Evolutionary conservation across 2,888 invertebrate genomes (phyloP), one percentile per base, ranked within the genome.

Genomic region (Sclerodermus sp.): DNA sequence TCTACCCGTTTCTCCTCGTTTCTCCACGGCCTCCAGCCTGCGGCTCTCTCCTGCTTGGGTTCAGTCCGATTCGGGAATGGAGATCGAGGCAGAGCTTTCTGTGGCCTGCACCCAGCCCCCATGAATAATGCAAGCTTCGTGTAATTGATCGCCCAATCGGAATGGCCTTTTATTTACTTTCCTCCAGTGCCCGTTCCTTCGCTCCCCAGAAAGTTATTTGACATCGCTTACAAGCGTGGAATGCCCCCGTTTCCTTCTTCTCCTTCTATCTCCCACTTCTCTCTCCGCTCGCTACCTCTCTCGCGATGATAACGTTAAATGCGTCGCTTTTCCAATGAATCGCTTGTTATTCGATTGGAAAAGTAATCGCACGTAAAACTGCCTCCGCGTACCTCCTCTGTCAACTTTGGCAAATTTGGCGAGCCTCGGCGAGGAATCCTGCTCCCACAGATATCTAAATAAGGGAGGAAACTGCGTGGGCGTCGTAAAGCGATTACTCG

Each of bases 121-220:
- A 76, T 76, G 76, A 76, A 76, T 76, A 76, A 76, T 76, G 76
- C 74, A 76, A 66, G 62, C 71, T 64, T 66, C 64, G 74, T 74
- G 76, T 76, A 76, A 76, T 76, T 76, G 76, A 76, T 76, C 76
- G 73, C 68, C 76, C 76, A 76, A 76, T 76, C 71, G 76, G 76
- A 76, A 76, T 74, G 73, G 74, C 76, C 75, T 74, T 76, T 75
- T 76, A 76, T 76, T 76, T 76, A 76, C 76, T 74, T 74, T 74
- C 69, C 71, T 73, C 69, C 71, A 62, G 68, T 74, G 63, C 57
- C 63, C 68, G 67, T 64, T 67, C 67, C 63, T 67, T 62, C 64
- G 62, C 55, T 66, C 60, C 56, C 63, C 64, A 55, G 62, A 68
- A 73, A 74, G 71, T 73, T 73, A 74, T 74, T 73, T 71, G 73